A percentile compares a stretch with the other conserved stretches of the same genome.
Conservation (phyloP, 2,888 invertebrate species). For the Lutraria lutraria region DNA sequence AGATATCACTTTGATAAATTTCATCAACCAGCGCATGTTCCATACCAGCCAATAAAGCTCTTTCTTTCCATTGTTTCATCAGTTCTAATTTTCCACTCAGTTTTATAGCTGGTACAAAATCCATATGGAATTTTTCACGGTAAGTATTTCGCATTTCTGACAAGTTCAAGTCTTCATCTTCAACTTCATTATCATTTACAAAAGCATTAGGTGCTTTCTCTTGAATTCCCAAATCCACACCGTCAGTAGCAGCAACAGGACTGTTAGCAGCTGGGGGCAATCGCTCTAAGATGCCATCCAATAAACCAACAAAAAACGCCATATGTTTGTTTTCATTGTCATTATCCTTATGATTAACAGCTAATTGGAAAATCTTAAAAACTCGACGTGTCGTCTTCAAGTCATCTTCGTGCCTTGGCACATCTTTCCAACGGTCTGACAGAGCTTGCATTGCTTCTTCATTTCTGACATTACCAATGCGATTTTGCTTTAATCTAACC, state of each 20-base stretch:
- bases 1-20: constrained; percentile 56
- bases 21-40: constrained; percentile 43
- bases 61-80: constrained; percentile 48
- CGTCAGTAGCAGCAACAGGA: not conserved
- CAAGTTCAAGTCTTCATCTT: not conserved
- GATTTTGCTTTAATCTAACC: not conserved
- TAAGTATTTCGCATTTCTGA: constrained; percentile 35
- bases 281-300: constrained; percentile 9
- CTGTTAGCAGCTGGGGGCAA: not conserved
- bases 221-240: not conserved
- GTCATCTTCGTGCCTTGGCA: not conserved
- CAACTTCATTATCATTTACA: not conserved
- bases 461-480: too few species aligned
- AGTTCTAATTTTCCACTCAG: constrained; percentile 49
- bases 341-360: not conserved
- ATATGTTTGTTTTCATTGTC: not conserved
- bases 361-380: not conserved
- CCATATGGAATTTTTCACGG: constrained; percentile 53
- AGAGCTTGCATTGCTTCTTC: constrained; percentile 3
- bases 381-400: constrained; percentile 6
- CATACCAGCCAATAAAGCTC: constrained; percentile 42
- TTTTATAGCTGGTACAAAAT: constrained; percentile 64
- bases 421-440: not conserved
- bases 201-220: not conserved
- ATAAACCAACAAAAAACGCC: not conserved